Base-by-base conservation (phyloP, 1,140 invertebrate genomes). In the Helicorthomorpha holstii region DNA sequence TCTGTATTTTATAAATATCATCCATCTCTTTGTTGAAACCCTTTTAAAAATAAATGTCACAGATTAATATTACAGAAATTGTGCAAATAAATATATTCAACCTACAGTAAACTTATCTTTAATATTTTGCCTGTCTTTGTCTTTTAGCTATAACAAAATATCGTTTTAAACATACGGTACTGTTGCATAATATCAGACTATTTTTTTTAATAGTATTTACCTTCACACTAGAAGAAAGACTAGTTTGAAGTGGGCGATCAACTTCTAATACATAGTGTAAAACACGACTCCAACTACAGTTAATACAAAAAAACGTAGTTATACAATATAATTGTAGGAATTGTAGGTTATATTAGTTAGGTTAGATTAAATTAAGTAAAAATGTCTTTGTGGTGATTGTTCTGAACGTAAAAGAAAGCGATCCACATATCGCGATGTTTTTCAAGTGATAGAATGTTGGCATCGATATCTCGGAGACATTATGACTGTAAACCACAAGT, bases 1-100 rank as follows among this genome's bases (percentile, higher is more conserved):
- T 79, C 69, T 96, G 91, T 27, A 81, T 78, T 56, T 82, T 80
- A 0, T 76, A 74, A 23, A 84, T 78, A 61, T 95, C 91, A 60
- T 96, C 90, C 59, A 96, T 81, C 70, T 96, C 92, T 63, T 91
- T 90, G 64, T 95, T 94, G 64, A 97, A 95, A 48, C 77, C 80
- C 87, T 81, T 68, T 50, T 50, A 47, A 41, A 45, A 51, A 25
- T 27, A 41, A 46, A 46, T 46, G 29, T 7, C 16, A 34, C 24
- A 43, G 3, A 14, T 24, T 19, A 16, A 48, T 4, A 38, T 34
- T 21, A 12, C 41, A 14, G 26, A 19, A n/a, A 26, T 10, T 34
- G 21, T 49, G 22, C 12, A 26, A 49, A 7, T 26, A 34, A 7
- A 50, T 27, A 53, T 29, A 27, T 50, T 63, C 76, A 7, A 34